Evolutionary conservation across 2,888 invertebrate species (phyloP), one percentile per base, ranked within the genome.

Genomic region (Cephus nigrinus): DNA sequence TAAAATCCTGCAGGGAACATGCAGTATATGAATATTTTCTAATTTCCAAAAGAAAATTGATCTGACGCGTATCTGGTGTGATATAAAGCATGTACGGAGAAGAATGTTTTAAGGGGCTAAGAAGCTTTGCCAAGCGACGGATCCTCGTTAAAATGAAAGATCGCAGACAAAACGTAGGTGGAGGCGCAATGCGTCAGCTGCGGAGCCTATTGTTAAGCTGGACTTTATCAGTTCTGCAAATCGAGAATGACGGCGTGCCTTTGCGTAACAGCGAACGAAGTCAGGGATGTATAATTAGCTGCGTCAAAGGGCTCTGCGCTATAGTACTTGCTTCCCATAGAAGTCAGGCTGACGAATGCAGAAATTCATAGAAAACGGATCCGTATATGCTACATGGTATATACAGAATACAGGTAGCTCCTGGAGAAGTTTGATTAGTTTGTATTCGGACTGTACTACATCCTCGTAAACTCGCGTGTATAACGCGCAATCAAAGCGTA

Each of bases 381-480:
- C 15, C 15, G 4, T 40, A 4, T 40, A 4, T 12, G 4, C 36
- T 40, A 40, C 15, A 40, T 4, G 40, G 15, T 40, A 40, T 5
- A 40, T 40, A 5, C 15, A 15, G 40, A 40, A 40, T 40, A 40
- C 40, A 40, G 40, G 15, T 15, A 40, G 1, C 71, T 71, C n/a
- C 30, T 11, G 15, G 71, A 35, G 35, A 73, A 73, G 73, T 73
- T 73, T 73, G 73, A 73, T 73, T 73, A 73, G 73, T 73, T 73
- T 35, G 23, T 73, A 73, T 73, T 73, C 11, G 15, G 69, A 30
- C 69, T 30, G 69, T 30, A 69, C 11, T 30, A 31, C 30, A 15
- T 12, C 69, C 30, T 12, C 69, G 69, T 30, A 23, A 30, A 32
- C 12, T 69, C 69, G 30, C 15, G 15, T 69, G 30, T 69, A 30